These are phyloP conservation scores for Macropus fuliginosus DNA, from an alignment of 2,797 vertebrate genomes.

Conservation along the genomic window DNA sequence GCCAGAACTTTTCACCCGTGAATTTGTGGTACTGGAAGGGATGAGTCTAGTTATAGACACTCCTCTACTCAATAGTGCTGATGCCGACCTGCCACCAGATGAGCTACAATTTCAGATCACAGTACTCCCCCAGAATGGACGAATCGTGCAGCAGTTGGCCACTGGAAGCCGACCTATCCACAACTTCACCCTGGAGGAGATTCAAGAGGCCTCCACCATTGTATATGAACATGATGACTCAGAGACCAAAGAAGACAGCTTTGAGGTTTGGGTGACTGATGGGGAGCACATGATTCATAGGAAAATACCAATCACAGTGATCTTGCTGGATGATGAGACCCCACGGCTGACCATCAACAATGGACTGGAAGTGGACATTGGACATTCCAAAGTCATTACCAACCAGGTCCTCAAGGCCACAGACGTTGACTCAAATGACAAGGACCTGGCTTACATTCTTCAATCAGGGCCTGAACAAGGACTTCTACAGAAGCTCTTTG, in stretches of 20 bases:
- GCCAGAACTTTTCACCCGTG: slow-evolving; percentile 88
- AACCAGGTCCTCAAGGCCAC: slow-evolving; percentile 90
- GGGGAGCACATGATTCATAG: slow-evolving; percentile 89
- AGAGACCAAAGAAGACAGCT: slow-evolving; percentile 91
- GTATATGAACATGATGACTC: slow-evolving; percentile 94
- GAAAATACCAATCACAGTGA: slow-evolving; percentile 89
- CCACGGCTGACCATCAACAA: slow-evolving; percentile 90
- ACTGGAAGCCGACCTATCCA: slow-evolving; percentile 85
- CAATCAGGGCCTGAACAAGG: slow-evolving; percentile 88
- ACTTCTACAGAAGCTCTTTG: slow-evolving; percentile 87
- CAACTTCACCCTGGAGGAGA: slow-evolving; percentile 90
- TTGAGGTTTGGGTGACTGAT: slow-evolving; percentile 90
- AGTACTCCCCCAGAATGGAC: slow-evolving; percentile 88
- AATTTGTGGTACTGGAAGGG: slow-evolving; percentile 93
- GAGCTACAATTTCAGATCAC: slow-evolving; percentile 90
- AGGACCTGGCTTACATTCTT: slow-evolving; percentile 89
- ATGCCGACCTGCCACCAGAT: slow-evolving; percentile 89
- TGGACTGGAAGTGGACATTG: slow-evolving; percentile 90
- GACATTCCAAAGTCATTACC: slow-evolving; percentile 90
- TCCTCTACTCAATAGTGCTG: slow-evolving; percentile 88
- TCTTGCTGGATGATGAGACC: slow-evolving; percentile 91
- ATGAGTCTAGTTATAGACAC: slow-evolving; percentile 93
- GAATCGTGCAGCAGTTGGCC: slow-evolving; percentile 89
- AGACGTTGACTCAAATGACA: slow-evolving; percentile 92
- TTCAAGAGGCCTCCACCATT: slow-evolving; percentile 90